These are phyloP conservation scores for Macrobrachium nipponense DNA, from an alignment of 1,140 invertebrate genomes.

Conservation along the genomic window DNA sequence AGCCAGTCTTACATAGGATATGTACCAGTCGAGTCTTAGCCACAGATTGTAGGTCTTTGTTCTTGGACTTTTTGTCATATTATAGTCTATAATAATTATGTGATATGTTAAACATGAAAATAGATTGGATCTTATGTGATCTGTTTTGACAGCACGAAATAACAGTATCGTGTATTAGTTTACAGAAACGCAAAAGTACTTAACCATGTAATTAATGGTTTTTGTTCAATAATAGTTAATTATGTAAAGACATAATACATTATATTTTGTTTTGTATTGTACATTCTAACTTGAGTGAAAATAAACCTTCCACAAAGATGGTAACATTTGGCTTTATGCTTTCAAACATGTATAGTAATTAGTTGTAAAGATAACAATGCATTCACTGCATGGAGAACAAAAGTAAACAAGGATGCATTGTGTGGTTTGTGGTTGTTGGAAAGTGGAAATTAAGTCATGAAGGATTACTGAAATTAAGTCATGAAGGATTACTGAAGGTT, in stretches of 20 bases:
- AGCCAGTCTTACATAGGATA: conserved; percentile 50
- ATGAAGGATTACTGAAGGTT: background rate
- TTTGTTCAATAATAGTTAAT: conserved; percentile 47
- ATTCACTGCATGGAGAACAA: background rate
- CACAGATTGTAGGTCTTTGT: conserved; percentile 53
- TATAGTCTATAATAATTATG: conserved; percentile 50
- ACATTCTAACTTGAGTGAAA: conserved; percentile 60
- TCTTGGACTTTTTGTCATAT: conserved; percentile 49
- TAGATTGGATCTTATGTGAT: conserved; percentile 21
- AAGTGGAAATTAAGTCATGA: too few relatives aligned
- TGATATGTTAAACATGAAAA: conserved; percentile 47
- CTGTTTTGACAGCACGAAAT: conserved; percentile 34
- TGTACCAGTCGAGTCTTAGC: conserved; percentile 46
- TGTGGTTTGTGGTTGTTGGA: conserved; percentile 19
- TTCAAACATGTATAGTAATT: background rate
- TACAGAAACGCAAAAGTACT: conserved; percentile 45
- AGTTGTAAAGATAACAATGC: background rate
- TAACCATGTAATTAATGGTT: conserved; percentile 44
- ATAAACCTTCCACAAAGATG: conserved; percentile 50
- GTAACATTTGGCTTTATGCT: background rate
- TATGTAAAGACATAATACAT: conserved; percentile 47
- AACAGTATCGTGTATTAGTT: conserved; percentile 42
- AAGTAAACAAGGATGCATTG: background rate
- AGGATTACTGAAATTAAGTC: too few relatives aligned
- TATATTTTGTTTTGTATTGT: conserved; percentile 55